These are phyloP conservation scores for Acyrthosiphon pisum DNA, from an alignment of 1,140 invertebrate genomes.

Conservation along the genomic window DNA sequence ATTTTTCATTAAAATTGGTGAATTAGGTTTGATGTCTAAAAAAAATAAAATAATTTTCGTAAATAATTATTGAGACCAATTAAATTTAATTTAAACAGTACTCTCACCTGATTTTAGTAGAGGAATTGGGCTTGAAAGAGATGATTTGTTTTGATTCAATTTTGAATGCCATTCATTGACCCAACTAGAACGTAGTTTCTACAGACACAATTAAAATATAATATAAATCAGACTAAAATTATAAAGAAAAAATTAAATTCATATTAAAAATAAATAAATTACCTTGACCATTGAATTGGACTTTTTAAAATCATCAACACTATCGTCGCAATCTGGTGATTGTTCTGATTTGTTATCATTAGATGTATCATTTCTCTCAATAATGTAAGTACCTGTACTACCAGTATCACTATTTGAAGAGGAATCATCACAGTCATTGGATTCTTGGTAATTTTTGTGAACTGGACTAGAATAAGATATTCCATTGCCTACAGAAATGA, in stretches of 20 bases:
- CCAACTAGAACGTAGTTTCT: conserved; percentile 54
- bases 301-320: conserved; percentile 46
- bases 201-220: neutral
- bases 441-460: conserved; percentile 29
- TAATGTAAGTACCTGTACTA: conserved; percentile 52
- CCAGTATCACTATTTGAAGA: conserved; percentile 53
- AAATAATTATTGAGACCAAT: neutral
- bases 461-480: conserved; percentile 48
- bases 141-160: conserved; percentile 41
- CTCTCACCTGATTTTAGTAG: conserved; percentile 24
- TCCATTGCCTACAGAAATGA: neutral
- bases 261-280: conserved; percentile 10
- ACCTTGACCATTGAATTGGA: conserved; percentile 54
- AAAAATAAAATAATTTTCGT: neutral
- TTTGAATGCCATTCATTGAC: conserved; percentile 55
- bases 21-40: conserved; percentile 43
- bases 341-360: neutral
- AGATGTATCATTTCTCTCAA: conserved; percentile 15
- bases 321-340: neutral
- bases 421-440: conserved; percentile 42
- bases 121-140: neutral
- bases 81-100: neutral
- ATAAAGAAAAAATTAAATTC: neutral
- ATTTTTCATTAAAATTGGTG: conserved; percentile 24
- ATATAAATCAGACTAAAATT: neutral